phyloP scores from a whole-genome alignment of 2,797 vertebrate genomes.

The Kryptopterus vitreolus region DNA sequence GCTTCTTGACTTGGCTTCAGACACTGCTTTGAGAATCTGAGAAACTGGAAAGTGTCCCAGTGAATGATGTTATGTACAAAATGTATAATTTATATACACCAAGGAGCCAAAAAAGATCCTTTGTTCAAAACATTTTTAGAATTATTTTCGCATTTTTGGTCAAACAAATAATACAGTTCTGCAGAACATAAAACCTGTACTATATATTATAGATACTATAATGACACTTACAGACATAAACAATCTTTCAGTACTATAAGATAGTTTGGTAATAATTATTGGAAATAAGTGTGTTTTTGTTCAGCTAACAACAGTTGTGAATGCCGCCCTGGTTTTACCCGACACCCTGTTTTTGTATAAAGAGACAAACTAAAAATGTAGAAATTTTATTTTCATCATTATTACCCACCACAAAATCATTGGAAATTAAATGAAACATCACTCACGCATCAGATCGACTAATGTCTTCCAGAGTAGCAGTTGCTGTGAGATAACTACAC shows the following conservation, averaged over 20 bases:
- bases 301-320: not conserved
- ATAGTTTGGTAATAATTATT: not conserved
- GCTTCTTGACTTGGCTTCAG: too few relatives aligned
- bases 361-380: not conserved
- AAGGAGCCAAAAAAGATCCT: too few relatives aligned
- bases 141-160: not conserved
- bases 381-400: not conserved
- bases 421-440: conserved; percentile 12
- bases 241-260: not conserved
- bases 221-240: too few relatives aligned
- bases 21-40: too few relatives aligned
- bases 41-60: too few relatives aligned
- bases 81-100: too few relatives aligned
- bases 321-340: too few relatives aligned
- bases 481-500: conserved; percentile 85
- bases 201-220: too few relatives aligned
- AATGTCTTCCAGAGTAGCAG: conserved; percentile 84
- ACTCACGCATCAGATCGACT: conserved; percentile 82
- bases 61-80: too few relatives aligned
- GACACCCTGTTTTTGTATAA: not conserved
- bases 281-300: not conserved
- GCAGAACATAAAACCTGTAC: not conserved
- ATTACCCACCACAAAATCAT: not conserved
- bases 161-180: not conserved
- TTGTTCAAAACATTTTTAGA: not conserved